Evolutionary conservation across 2,888 invertebrate species (phyloP).

Genomic region (Noctuana brunneofusca): DNA sequence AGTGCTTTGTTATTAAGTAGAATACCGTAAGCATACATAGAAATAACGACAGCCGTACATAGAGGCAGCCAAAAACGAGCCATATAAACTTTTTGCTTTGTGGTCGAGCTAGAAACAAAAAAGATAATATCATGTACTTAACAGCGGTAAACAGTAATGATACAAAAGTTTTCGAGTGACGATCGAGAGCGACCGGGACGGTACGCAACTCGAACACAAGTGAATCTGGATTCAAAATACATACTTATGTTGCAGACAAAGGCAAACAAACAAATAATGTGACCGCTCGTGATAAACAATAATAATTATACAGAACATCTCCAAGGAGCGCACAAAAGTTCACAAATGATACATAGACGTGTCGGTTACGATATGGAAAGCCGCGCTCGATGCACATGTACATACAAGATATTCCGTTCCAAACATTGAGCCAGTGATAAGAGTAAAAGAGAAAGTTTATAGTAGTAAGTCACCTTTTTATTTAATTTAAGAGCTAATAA

Average conservation of each 20-base stretch:
- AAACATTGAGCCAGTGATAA: conserved; percentile 63
- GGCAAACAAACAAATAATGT: conserved; percentile 67
- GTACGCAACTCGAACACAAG: conserved; percentile 36
- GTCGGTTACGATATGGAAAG: conserved; percentile 68
- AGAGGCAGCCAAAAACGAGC: conserved; percentile 82
- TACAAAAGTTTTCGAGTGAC: conserved; percentile 39
- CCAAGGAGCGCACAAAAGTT: conserved; percentile 49
- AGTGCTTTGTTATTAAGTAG: conserved; percentile 63
- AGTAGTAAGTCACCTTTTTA: conserved; percentile 88
- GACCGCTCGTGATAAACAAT: conserved; percentile 59
- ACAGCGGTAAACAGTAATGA: conserved; percentile 51
- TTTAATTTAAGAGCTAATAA: conserved; percentile 48
- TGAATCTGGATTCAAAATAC: conserved; percentile 35
- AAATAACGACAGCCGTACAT: conserved; percentile 80
- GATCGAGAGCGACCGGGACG: conserved; percentile 37
- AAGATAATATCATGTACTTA: conserved; percentile 71
- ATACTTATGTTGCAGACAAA: conserved; percentile 50
- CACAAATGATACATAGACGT: conserved; percentile 54
- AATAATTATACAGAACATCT: conserved; percentile 45
- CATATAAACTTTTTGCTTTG: conserved; percentile 81
- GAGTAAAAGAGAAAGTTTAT: conserved; percentile 83
- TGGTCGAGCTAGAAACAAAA: conserved; percentile 77
- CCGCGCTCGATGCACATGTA: conserved; percentile 69
- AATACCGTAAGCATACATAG: conserved; percentile 81
- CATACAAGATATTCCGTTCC: conserved; percentile 58